phyloP scores from a whole-genome alignment of 2,888 invertebrate genomes.

The Amiota minor region DNA sequence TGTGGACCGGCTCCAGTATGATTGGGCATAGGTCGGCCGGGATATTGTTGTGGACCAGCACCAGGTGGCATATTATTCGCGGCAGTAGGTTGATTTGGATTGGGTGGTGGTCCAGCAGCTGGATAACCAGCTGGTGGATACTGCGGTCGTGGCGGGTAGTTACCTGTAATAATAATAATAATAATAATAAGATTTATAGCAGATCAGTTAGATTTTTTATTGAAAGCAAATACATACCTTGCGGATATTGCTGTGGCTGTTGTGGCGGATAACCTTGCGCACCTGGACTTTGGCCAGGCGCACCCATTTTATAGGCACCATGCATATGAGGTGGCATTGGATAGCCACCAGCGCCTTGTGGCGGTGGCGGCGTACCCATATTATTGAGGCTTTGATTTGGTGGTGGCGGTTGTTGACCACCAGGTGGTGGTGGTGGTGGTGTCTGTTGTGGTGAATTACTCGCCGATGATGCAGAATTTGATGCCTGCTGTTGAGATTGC shows the following conservation, averaged over 20 bases:
- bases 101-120: conserved; percentile 74
- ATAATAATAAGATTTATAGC: neutral
- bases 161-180: conserved; percentile 56
- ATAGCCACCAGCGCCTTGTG: conserved; percentile 65
- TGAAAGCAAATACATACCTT: conserved; percentile 68
- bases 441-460: conserved; percentile 71
- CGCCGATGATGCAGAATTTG: conserved; percentile 67
- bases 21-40: conserved; percentile 76
- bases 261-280: conserved; percentile 76
- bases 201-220: neutral
- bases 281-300: conserved; percentile 75
- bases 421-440: conserved; percentile 70
- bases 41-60: conserved; percentile 74
- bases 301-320: conserved; percentile 78
- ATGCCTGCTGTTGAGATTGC: conserved; percentile 68
- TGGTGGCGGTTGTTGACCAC: conserved; percentile 61
- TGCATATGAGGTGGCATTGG: conserved; percentile 73
- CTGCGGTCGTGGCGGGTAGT: conserved; percentile 75
- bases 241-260: conserved; percentile 76
- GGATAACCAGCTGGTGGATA: conserved; percentile 75
- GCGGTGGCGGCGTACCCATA: conserved; percentile 68
- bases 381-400: conserved; percentile 70
- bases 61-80: conserved; percentile 71
- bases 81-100: conserved; percentile 73
- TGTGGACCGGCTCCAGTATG: conserved; percentile 75